Evolutionary conservation across 2,888 invertebrate species (phyloP).

Genomic region (Philopedon plagiatum): DNA sequence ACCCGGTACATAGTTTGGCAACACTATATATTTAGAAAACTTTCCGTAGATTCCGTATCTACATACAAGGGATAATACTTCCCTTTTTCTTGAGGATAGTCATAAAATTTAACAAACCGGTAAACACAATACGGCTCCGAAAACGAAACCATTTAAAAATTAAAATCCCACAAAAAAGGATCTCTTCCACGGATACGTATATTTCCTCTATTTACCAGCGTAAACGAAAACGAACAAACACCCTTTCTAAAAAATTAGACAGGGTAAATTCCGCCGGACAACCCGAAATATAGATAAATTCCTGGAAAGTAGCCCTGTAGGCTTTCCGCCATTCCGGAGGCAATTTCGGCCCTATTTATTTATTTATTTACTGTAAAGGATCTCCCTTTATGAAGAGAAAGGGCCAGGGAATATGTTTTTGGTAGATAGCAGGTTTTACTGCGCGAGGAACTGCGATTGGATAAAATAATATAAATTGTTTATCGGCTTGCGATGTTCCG

Average conservation of each 20-base stretch:
- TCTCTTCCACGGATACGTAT: background rate
- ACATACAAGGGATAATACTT: too few relatives aligned
- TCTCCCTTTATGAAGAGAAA: slow-evolving; percentile 36
- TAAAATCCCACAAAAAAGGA: background rate
- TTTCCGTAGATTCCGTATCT: too few relatives aligned
- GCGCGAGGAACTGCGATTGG: background rate
- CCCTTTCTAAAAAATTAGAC: slow-evolving; percentile 34
- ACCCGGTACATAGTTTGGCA: too few relatives aligned
- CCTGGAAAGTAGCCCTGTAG: slow-evolving; percentile 30
- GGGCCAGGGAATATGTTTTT: slow-evolving; percentile 33
- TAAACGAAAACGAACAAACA: slow-evolving; percentile 18
- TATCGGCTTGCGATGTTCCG: background rate
- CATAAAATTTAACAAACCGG: too few relatives aligned
- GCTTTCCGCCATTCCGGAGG: slow-evolving; percentile 31
- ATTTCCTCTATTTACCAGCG: slow-evolving; percentile 7
- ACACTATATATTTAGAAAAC: too few relatives aligned
- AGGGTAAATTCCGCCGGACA: slow-evolving; percentile 25
- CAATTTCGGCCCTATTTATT: slow-evolving; percentile 42
- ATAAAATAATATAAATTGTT: slow-evolving; percentile 19
- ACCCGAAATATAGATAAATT: slow-evolving; percentile 41
- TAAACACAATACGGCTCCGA: too few relatives aligned
- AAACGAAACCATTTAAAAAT: background rate
- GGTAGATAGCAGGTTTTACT: slow-evolving; percentile 28
- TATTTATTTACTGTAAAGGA: slow-evolving; percentile 42
- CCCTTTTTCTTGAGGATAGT: too few relatives aligned